These are phyloP conservation scores for Eubasilissa regina DNA, from an alignment of 1,140 invertebrate species.

Conservation along the genomic window DNA sequence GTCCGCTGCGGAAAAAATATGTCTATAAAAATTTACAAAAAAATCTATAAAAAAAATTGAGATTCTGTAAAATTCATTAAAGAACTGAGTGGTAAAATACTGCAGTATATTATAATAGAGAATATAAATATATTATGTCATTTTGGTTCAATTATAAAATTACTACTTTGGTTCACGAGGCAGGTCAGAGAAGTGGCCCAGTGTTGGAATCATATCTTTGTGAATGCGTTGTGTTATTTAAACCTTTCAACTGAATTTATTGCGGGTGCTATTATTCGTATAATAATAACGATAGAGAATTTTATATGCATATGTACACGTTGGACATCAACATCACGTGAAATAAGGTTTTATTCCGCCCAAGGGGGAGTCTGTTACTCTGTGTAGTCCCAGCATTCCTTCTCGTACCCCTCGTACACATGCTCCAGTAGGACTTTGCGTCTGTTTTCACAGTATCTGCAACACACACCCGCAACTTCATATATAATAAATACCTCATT, in stretches of 20 bases:
- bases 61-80: conserved; percentile 5
- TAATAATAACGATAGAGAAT: conserved; percentile 43
- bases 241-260: conserved; percentile 43
- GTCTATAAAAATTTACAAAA: too few species aligned
- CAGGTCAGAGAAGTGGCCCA: too few species aligned
- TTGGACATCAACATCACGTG: conserved; percentile 47
- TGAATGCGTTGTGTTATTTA: neutral
- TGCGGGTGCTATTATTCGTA: conserved; percentile 43
- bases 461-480: conserved; percentile 60
- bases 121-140: too few species aligned
- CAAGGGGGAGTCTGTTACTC: conserved; percentile 81
- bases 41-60: neutral
- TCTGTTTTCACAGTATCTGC: conserved; percentile 96
- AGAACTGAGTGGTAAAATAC: conserved; percentile 11
- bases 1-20: too few species aligned
- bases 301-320: conserved; percentile 54
- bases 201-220: too few species aligned
- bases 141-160: too few species aligned
- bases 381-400: conserved; percentile 97
- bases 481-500: neutral
- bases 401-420: conserved; percentile 98
- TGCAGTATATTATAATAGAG: too few species aligned
- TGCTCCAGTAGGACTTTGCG: conserved; percentile 95
- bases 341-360: too few species aligned
- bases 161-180: neutral